phyloP scores from a whole-genome alignment of 2,797 vertebrate genomes.

The Enteromius argenteus region DNA sequence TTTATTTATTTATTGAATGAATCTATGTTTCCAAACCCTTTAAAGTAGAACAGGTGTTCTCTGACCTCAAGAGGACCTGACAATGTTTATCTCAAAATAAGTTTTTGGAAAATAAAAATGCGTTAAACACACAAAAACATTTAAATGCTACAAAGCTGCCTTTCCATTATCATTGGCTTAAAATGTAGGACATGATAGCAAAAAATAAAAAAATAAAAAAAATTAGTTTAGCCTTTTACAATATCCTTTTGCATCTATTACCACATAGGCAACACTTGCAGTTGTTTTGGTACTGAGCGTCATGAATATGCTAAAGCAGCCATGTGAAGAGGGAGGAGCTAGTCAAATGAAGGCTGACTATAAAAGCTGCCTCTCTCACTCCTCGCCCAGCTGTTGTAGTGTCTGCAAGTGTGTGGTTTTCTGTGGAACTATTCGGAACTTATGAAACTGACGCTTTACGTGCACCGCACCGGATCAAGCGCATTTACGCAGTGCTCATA shows the following conservation, averaged over 20 bases:
- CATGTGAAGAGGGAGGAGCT: conserved; percentile 51
- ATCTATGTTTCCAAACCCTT: neutral
- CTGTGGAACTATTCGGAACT: neutral
- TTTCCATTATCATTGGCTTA: neutral
- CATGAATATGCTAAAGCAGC: conserved; percentile 18
- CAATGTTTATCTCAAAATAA: neutral
- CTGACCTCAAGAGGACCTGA: neutral
- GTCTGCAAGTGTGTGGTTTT: rapidly evolving
- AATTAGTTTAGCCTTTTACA: too few species aligned
- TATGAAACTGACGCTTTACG: neutral
- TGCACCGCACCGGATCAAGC: neutral
- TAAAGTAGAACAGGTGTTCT: neutral
- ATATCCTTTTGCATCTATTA: too few species aligned
- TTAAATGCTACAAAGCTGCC: neutral
- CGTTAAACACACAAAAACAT: neutral
- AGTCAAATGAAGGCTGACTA: conserved; percentile 48
- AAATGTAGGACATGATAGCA: too few species aligned
- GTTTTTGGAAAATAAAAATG: neutral
- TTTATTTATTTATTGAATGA: too few species aligned
- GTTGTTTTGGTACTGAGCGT: neutral
- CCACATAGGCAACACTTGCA: too few species aligned
- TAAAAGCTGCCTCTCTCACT: neutral
- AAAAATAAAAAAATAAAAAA: neutral
- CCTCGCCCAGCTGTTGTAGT: neutral
- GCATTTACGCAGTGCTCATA: conserved; percentile 2